These are phyloP conservation scores for Ctenosaura bakeri DNA, from an alignment of 2,797 vertebrate genomes.

Conservation along the genomic window DNA sequence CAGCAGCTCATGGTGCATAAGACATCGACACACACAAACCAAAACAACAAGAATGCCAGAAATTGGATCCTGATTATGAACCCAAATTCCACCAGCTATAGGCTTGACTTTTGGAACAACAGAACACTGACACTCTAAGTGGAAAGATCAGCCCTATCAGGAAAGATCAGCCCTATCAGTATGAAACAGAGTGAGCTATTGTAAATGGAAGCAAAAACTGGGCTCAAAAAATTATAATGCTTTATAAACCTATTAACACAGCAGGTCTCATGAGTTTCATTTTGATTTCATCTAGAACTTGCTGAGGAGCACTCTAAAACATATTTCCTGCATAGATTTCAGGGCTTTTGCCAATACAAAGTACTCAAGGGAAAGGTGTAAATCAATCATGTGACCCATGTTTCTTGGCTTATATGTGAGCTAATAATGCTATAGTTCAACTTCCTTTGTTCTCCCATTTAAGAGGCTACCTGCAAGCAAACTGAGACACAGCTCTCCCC, in stretches of 20 bases:
- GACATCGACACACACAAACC: not conserved
- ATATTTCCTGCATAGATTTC: not conserved
- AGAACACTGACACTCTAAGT: too few relatives aligned
- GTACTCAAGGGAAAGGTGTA: not conserved
- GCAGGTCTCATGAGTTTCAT: not conserved
- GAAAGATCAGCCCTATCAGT: not conserved
- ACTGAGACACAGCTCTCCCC: fast-evolving
- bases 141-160: not conserved
- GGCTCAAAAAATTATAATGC: too few relatives aligned
- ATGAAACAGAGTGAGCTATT: not conserved
- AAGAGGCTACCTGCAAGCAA: slow-evolving; percentile 36
- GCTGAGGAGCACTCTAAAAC: not conserved
- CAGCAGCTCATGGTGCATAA: not conserved
- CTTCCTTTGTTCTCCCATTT: slow-evolving; percentile 45
- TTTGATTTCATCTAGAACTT: not conserved
- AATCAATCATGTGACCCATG: not conserved
- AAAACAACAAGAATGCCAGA: not conserved
- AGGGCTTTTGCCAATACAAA: not conserved
- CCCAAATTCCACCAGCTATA: not conserved
- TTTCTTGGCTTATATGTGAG: not conserved
- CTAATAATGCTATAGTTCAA: not conserved
- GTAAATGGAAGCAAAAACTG: not conserved
- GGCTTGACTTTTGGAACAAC: not conserved
- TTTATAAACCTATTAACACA: not conserved
- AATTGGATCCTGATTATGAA: not conserved